Conservation (phyloP, 37 sponge, comb jelly and placozoan species). For the Tethya wilhelma region DNA sequence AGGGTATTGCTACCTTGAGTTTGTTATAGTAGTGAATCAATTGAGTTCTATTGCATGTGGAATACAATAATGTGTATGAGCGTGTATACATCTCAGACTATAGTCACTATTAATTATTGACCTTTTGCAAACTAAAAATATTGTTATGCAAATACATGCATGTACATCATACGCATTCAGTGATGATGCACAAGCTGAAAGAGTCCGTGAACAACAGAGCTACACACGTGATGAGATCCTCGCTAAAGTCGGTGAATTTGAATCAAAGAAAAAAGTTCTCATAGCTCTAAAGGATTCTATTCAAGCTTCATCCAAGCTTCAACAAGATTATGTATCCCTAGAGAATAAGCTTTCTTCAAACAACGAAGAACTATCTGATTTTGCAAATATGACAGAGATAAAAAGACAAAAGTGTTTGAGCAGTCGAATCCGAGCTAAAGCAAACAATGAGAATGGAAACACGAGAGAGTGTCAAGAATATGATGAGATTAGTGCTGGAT, state of each 20-base stretch:
- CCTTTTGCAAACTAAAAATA: too few relatives aligned
- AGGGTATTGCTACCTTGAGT: too few relatives aligned
- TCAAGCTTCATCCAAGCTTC: neutral
- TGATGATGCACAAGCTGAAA: conserved; percentile 5
- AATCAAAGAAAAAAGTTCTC: conserved; percentile 16
- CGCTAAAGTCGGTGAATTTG: conserved; percentile 9
- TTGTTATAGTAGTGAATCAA: too few relatives aligned
- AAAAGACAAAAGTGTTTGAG: conserved; percentile 2
- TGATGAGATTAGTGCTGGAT: neutral
- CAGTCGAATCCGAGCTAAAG: conserved; percentile 12
- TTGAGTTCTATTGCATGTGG: neutral
- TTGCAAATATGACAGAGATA: conserved; percentile 1
- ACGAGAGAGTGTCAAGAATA: conserved; percentile 1
- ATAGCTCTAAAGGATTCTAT: neutral
- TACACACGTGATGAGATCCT: conserved; percentile 37
- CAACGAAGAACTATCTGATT: neutral
- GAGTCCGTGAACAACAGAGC: neutral
- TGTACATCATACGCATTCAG: conserved; percentile 9
- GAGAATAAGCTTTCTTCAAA: neutral
- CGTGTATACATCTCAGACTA: too few relatives aligned
- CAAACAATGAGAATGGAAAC: neutral
- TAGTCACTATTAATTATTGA: too few relatives aligned
- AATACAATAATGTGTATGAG: neutral
- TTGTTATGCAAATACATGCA: conserved; percentile 2
- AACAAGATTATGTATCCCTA: neutral